Base-by-base conservation (phyloP, 2,797 vertebrate species). In the Lophius americanus region DNA sequence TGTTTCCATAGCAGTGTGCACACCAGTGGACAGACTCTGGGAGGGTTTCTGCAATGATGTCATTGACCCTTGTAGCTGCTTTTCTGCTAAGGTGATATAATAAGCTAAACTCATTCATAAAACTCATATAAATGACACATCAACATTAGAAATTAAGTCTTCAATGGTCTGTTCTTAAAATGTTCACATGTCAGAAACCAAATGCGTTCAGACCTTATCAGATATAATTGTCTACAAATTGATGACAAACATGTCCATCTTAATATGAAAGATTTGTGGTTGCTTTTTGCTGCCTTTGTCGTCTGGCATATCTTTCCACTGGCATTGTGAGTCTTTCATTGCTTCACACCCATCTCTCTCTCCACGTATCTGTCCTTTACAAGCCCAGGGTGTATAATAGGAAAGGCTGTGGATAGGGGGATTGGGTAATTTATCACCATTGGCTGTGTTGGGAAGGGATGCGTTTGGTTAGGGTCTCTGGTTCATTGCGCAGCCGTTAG, bases 381-480 rank as follows among this genome's bases (percentile, higher is more conserved):
- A 85, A 84, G 81, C 68, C 65, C 50, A 41, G 72, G 60, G 71
- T 81, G 72, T 80, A 78, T 70, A 84, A 83, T 78, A 75, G 81
- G 84, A 85, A 68, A 35, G 50, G 78, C 67, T 68, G 61, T 74
- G 78, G 64, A 75, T 52, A 68, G 70, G 35, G 53, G 79, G 81
- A 81, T 86, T 75, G 79, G 84, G 85, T 91, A 78, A 91, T 91
- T 89, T 76, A 89, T 91, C 88, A 91, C 79, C 70, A 80, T 77
- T 75, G 72, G 66, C 64, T 79, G 77, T 82, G 82, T 75, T 75
- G 75, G 78, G 76, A 70, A 77, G 70, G 75, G 69, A 76, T 74
- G 83, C 75, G 76, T 78, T 72, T 67, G 70, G 74, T 68, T 48
- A 72, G 85, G 85, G 81, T 82, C 12, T 60, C 47, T 57, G 85